Conservation (phyloP, 2,888 invertebrate species). For the Cecidostiba fungosa region DNA sequence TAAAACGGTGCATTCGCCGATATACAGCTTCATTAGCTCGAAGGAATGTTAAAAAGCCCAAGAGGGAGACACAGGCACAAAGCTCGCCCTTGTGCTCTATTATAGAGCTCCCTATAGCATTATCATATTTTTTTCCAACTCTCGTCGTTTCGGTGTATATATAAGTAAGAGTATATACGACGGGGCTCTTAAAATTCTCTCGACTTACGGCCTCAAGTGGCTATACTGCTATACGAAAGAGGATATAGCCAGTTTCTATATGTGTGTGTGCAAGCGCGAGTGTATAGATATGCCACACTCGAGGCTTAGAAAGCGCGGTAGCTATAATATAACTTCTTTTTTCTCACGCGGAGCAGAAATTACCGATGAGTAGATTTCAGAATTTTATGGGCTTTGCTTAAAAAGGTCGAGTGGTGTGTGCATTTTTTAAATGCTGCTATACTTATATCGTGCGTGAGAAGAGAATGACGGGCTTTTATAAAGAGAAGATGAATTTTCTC, state of each 20-base stretch:
- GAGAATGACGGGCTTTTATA: neutral
- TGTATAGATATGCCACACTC: neutral
- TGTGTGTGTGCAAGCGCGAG: neutral
- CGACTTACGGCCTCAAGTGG: conserved; percentile 30
- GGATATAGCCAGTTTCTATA: neutral
- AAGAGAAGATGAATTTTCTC: neutral
- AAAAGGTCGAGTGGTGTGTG: neutral
- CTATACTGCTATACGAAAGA: neutral
- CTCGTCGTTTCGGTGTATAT: conserved; percentile 2
- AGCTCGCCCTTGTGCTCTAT: conserved; percentile 17
- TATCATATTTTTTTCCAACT: conserved; percentile 44
- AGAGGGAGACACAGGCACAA: neutral
- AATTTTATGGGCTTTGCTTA: neutral
- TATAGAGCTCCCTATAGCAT: neutral
- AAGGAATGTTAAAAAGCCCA: conserved; percentile 21
- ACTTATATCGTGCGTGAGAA: neutral
- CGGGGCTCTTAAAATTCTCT: conserved; percentile 40
- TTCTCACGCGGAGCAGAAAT: neutral
- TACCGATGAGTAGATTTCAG: neutral
- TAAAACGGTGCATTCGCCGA: conserved; percentile 36
- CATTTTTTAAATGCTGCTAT: neutral
- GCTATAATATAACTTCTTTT: neutral
- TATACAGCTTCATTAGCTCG: conserved; percentile 53
- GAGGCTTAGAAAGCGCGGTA: conserved; percentile 22
- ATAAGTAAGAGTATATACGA: neutral